Evolutionary conservation across 2,888 invertebrate species (phyloP).

Genomic region (Dione vanillae): DNA sequence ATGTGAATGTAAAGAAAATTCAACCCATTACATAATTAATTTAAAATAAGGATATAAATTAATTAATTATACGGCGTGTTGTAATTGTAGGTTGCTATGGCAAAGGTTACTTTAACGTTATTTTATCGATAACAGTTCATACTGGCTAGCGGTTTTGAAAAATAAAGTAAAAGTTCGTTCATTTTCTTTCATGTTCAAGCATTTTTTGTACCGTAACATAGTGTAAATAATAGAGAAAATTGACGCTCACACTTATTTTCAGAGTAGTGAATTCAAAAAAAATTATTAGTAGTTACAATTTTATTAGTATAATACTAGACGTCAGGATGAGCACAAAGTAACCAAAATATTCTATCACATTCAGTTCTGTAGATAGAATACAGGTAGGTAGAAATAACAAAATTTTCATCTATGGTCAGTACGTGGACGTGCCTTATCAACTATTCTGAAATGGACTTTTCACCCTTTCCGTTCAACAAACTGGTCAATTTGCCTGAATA

Average conservation of each 20-base stretch:
- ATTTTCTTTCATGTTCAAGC: neutral
- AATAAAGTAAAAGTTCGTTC: neutral
- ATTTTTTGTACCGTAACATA: too few relatives aligned
- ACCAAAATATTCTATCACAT: neutral
- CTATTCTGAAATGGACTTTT: conserved; percentile 9
- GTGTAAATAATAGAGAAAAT: too few relatives aligned
- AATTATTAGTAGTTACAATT: too few relatives aligned
- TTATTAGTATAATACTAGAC: too few relatives aligned
- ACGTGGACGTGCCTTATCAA: neutral
- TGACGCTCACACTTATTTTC: too few relatives aligned
- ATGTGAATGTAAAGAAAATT: neutral
- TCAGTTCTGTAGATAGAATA: neutral
- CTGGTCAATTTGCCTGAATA: conserved; percentile 14
- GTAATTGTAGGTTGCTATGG: conserved; percentile 13
- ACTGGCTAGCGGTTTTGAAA: neutral
- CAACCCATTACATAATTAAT: neutral
- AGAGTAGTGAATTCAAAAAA: too few relatives aligned
- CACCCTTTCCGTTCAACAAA: conserved; percentile 2
- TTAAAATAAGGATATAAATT: neutral
- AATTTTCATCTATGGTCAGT: neutral
- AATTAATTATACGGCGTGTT: conserved; percentile 1
- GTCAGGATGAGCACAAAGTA: too few relatives aligned
- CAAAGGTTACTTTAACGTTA: neutral
- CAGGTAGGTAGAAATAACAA: neutral
- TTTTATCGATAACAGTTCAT: conserved; percentile 1